Evolutionary conservation across 2,888 invertebrate genomes (phyloP).

Genomic region (Diaperis boleti): DNA sequence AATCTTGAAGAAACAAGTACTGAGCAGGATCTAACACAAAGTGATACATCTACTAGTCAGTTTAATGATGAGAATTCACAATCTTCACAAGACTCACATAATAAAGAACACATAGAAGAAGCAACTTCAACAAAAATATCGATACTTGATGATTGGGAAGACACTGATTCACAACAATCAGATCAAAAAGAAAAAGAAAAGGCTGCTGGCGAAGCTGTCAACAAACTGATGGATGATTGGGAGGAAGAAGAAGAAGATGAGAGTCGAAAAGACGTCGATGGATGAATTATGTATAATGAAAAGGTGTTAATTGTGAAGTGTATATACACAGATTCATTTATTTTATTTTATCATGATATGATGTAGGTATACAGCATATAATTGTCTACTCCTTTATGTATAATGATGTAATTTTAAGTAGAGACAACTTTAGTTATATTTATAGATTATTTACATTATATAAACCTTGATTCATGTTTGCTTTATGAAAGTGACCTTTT

Average conservation of each 20-base stretch:
- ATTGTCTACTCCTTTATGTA: slow-evolving; percentile 3
- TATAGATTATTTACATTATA: slow-evolving; percentile 9
- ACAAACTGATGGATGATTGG: slow-evolving; percentile 66
- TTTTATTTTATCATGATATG: slow-evolving; percentile 3
- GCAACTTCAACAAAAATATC: slow-evolving; percentile 52
- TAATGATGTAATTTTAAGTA: slow-evolving; percentile 1
- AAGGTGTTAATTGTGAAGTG: not conserved
- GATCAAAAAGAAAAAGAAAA: slow-evolving; percentile 51
- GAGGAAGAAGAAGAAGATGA: slow-evolving; percentile 64
- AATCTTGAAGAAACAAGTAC: slow-evolving; percentile 7
- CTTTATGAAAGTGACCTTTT: not conserved
- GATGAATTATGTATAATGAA: slow-evolving; percentile 5
- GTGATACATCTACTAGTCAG: slow-evolving; percentile 43
- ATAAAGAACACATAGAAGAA: slow-evolving; percentile 19
- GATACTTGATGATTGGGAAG: slow-evolving; percentile 65
- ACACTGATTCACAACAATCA: slow-evolving; percentile 65
- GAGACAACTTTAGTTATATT: not conserved
- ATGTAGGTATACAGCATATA: not conserved
- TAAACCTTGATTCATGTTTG: not conserved
- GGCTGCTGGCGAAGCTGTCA: slow-evolving; percentile 59
- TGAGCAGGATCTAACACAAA: slow-evolving; percentile 16
- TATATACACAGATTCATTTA: slow-evolving; percentile 7
- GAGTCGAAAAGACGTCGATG: slow-evolving; percentile 14
- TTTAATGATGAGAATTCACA: slow-evolving; percentile 52
- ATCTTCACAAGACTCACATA: slow-evolving; percentile 47